These are phyloP conservation scores for Stenodema calcarata DNA, from an alignment of 2,888 invertebrate genomes.

Conservation along the genomic window DNA sequence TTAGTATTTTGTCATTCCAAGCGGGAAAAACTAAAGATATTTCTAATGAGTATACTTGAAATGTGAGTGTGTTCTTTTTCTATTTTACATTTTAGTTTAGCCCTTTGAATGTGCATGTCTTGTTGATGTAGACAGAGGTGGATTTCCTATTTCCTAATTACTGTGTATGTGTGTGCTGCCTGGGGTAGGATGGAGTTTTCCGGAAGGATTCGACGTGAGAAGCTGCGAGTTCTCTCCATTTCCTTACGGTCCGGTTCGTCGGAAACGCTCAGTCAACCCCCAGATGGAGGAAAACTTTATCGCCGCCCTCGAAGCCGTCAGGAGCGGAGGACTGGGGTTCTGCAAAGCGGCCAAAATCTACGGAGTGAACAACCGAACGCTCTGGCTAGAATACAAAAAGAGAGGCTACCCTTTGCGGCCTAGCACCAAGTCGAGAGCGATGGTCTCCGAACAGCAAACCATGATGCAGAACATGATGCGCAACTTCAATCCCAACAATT, in stretches of 20 bases:
- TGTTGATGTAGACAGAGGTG: constrained; percentile 51
- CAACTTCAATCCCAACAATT: constrained; percentile 4
- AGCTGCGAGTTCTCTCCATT: constrained; percentile 38
- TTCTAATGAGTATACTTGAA: not conserved
- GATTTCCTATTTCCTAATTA: constrained; percentile 51
- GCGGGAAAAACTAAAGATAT: constrained; percentile 10
- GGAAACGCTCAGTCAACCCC: constrained; percentile 77
- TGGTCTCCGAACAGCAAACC: constrained; percentile 29
- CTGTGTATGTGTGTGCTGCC: constrained; percentile 43
- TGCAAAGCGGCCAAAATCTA: constrained; percentile 84
- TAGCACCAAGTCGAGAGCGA: constrained; percentile 73
- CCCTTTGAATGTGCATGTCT: constrained; percentile 55
- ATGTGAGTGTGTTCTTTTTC: constrained; percentile 37
- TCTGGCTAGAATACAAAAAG: constrained; percentile 86
- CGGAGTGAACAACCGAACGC: constrained; percentile 83
- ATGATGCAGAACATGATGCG: not conserved
- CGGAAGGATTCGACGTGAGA: constrained; percentile 34
- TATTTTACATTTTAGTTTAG: constrained; percentile 48
- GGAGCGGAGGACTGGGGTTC: constrained; percentile 83
- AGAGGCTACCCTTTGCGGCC: constrained; percentile 82
- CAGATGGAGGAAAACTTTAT: constrained; percentile 85
- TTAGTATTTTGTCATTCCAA: not conserved
- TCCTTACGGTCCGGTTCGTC: constrained; percentile 19
- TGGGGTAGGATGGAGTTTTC: constrained; percentile 52
- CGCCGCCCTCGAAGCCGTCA: constrained; percentile 79